phyloP scores from a whole-genome alignment of 2,797 vertebrate species.

The Schizopygopsis pylzovi region DNA sequence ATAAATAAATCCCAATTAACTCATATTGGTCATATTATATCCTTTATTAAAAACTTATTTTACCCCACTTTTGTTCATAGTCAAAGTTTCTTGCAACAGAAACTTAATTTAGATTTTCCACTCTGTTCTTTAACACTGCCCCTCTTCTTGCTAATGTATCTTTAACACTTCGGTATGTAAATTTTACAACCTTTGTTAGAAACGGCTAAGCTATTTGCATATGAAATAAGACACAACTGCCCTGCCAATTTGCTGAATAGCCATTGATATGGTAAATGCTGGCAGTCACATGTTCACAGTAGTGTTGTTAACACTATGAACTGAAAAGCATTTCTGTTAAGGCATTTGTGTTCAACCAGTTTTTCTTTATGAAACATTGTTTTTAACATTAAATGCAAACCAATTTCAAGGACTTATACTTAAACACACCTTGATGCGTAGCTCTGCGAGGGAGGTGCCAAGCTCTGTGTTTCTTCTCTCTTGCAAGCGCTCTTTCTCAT shows the following conservation, averaged over 20 bases:
- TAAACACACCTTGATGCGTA: conserved; percentile 84
- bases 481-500: conserved; percentile 80
- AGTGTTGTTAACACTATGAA: background rate
- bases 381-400: conserved; percentile 2
- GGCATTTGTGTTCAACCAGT: background rate
- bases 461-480: conserved; percentile 87
- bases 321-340: background rate
- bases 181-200: background rate
- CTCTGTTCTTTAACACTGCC: background rate
- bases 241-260: conserved; percentile 1
- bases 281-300: background rate
- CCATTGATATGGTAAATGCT: conserved; percentile 10
- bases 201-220: conserved; percentile 6
- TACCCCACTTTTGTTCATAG: background rate
- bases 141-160: background rate
- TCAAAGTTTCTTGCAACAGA: background rate
- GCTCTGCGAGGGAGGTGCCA: conserved; percentile 80
- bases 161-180: background rate
- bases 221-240: background rate
- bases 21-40: background rate
- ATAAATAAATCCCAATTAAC: too few relatives aligned
- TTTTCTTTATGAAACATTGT: background rate
- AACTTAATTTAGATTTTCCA: background rate
- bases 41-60: background rate
- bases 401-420: background rate